Evolutionary conservation across 2,113 vertebrate genomes (phyloP).

Genomic region (Pristiophorus japonicus): DNA sequence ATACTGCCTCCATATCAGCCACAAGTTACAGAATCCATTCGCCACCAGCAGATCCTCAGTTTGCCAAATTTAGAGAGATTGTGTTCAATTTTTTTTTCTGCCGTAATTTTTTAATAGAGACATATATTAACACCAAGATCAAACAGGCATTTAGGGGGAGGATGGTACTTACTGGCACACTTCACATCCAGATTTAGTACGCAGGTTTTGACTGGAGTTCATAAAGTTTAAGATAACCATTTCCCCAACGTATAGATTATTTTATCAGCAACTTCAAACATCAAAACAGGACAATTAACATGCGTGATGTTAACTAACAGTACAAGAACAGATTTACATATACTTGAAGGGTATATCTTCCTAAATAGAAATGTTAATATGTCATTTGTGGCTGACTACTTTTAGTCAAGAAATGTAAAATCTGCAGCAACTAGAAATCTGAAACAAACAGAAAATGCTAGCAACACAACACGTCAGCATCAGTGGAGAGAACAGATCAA

Average conservation of each 20-base stretch:
- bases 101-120: neutral
- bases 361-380: neutral
- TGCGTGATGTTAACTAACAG: neutral
- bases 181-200: neutral
- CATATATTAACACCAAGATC: neutral
- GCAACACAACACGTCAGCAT: neutral
- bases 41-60: neutral
- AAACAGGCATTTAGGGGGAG: neutral
- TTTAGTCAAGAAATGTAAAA: neutral
- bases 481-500: neutral
- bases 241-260: neutral
- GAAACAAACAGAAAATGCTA: neutral
- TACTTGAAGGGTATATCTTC: neutral
- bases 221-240: neutral
- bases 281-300: neutral
- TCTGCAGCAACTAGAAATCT: neutral
- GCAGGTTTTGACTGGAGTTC: neutral
- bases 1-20: neutral
- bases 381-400: neutral
- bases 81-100: neutral
- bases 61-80: neutral
- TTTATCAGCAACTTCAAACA: neutral
- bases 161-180: neutral
- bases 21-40: neutral
- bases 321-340: neutral